phyloP scores from a whole-genome alignment of 1,140 invertebrate genomes.

The Pinna nobilis region DNA sequence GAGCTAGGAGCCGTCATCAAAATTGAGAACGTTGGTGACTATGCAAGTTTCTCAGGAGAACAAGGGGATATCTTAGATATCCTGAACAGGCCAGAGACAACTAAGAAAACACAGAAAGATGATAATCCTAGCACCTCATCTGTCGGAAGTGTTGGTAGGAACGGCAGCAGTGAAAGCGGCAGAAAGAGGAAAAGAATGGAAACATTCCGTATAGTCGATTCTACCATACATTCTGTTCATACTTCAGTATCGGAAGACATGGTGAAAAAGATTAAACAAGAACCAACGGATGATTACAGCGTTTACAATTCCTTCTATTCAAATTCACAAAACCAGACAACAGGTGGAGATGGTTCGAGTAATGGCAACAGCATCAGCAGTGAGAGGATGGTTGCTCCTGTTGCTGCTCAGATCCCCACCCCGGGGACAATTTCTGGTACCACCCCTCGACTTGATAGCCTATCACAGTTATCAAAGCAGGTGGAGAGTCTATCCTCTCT shows the following conservation, averaged over 20 bases:
- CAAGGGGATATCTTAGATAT: constrained; percentile 21
- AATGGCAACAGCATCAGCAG: not conserved
- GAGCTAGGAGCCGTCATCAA: constrained; percentile 10
- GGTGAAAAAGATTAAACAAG: constrained; percentile 13
- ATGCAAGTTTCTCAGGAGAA: not conserved
- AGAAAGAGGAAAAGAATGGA: not conserved
- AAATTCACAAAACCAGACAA: no score
- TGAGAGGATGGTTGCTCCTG: not conserved
- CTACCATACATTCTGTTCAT: no score
- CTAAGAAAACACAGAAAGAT: not conserved
- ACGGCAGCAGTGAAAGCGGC: not conserved
- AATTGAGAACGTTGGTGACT: not conserved
- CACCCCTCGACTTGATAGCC: not conserved
- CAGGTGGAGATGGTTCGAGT: no score
- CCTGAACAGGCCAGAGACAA: not conserved
- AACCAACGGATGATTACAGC: constrained; percentile 9
- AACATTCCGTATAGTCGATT: not conserved
- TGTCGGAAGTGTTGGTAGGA: no score
- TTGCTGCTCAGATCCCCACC: not conserved
- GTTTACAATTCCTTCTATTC: not conserved
- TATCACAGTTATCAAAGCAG: not conserved
- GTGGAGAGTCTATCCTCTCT: constrained; percentile 3
- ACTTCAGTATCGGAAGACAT: not conserved
- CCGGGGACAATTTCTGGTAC: not conserved
- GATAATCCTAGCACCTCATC: no score